Evolutionary conservation across 2,797 vertebrate species (phyloP), one percentile per base, ranked within the genome.

Genomic region (Enoplosus armatus): DNA sequence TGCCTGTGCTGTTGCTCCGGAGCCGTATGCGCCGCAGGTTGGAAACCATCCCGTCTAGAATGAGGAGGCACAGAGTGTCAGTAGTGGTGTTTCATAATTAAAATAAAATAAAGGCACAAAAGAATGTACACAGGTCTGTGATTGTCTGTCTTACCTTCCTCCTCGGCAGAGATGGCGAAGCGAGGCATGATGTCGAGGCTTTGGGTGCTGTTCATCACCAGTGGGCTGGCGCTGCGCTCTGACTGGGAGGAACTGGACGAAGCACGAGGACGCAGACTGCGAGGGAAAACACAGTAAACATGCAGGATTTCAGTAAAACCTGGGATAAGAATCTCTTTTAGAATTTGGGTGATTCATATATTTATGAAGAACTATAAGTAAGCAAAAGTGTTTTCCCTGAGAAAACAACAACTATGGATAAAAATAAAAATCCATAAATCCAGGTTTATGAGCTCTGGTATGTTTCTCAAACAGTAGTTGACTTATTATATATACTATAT

Each of bases 1-100:
- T 96, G 1, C 97, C 97, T 0, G 96, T 97, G 88, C 97, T 98
- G 93, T 98, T 98, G 89, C 97, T 98, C 20, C 97, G 95, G 1
- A 98, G 95, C 15, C 97, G 96, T 15, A 96, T 96, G 15, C 96
- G 95, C 37, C 95, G 96, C 85, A 98, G 90, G 83, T 94, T 95
- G 73, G 90, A 92, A 45, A 95, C 93, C 68, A 95, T 79, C 22
- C 93, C 94, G 1, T 94, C 92, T 93, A 41, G 1, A 20, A 72
- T 27, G 0, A 29, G n/a, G 22, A 31, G 16, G 8, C 1, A 31
- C 33, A 4, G 9, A 61, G 24, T 2, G 22, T 82, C 43, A 76
- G 24, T 16, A 26, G 5, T 6, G 8, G 31, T 15, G 43, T 37
- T 80, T 60, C 2, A 50, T 0, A 2, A 33, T 0, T 47, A 7